A percentile compares a stretch with the other conserved stretches of the same genome.
phyloP scores from a whole-genome alignment of 2,888 invertebrate genomes.

The Tortricodes alternella region DNA sequence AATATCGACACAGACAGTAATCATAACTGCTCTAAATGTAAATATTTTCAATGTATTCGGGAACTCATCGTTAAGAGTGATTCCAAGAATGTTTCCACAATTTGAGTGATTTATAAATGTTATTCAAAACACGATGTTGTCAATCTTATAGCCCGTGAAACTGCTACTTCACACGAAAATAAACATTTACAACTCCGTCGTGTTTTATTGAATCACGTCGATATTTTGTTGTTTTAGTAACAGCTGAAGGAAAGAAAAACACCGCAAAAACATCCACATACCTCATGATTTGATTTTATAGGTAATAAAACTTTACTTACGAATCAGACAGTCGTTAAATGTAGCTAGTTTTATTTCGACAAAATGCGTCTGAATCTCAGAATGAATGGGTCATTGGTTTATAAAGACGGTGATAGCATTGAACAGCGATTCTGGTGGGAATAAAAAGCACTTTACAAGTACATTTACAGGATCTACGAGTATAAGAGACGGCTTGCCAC shows the following conservation, averaged over 20 bases:
- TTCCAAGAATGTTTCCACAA: neutral
- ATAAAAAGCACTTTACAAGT: neutral
- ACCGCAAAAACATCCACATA: slow-evolving; percentile 12
- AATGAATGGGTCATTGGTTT: neutral
- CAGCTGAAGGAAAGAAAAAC: slow-evolving; percentile 21
- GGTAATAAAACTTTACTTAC: slow-evolving; percentile 16
- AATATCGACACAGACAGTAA: slow-evolving; percentile 18
- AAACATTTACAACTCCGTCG: slow-evolving; percentile 12
- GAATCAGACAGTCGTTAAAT: slow-evolving; percentile 24
- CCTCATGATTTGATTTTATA: slow-evolving; percentile 21
- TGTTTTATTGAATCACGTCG: slow-evolving; percentile 15
- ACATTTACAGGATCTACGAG: neutral
- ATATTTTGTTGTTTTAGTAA: slow-evolving; percentile 3
- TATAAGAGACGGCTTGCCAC: neutral
- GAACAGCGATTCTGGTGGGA: neutral
- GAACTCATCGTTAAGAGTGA: neutral
- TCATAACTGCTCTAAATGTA: slow-evolving; percentile 9
- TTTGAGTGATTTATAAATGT: slow-evolving; percentile 5
- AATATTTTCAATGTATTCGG: slow-evolving; percentile 10
- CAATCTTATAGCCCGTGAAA: neutral
- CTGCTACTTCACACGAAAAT: slow-evolving; percentile 16
- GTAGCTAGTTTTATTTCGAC: slow-evolving; percentile 2
- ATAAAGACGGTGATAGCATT: neutral
- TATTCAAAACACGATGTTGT: neutral
- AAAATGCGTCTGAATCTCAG: neutral